Percentiles rank a stretch among this genome's conserved stretches.
Conservation (phyloP, 2,888 invertebrate species). For the Ennomos erosarius region DNA sequence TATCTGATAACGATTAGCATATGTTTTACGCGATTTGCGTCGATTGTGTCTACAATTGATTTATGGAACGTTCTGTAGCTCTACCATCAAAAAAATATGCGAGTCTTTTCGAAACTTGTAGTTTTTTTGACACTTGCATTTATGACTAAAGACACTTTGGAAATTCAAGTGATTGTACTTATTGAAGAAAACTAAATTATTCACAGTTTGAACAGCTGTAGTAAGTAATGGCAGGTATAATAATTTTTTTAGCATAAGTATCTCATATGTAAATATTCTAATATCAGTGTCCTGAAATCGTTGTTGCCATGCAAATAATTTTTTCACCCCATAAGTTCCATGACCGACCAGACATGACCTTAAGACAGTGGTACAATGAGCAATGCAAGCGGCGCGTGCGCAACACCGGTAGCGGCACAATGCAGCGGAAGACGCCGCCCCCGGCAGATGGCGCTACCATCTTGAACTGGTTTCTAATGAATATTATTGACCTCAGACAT, state of each 20-base stretch:
- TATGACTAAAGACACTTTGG: too few relatives aligned
- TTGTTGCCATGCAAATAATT: constrained; percentile 12
- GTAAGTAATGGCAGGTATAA: too few relatives aligned
- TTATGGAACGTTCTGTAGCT: too few relatives aligned
- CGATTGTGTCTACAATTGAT: not conserved
- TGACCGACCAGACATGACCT: constrained; percentile 40
- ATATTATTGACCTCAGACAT: constrained; percentile 72
- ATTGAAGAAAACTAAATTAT: too few relatives aligned
- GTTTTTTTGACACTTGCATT: too few relatives aligned
- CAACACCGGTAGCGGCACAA: constrained; percentile 69
- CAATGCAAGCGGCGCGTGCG: constrained; percentile 74
- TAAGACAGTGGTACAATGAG: constrained; percentile 29
- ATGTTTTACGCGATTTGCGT: not conserved
- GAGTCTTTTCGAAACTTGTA: too few relatives aligned
- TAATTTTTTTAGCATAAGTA: too few relatives aligned
- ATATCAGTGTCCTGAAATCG: not conserved
- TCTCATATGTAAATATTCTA: too few relatives aligned
- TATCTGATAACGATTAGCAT: constrained; percentile 7
- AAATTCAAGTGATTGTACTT: too few relatives aligned
- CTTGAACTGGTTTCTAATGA: constrained; percentile 64
- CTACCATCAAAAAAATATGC: too few relatives aligned
- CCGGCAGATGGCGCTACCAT: constrained; percentile 73
- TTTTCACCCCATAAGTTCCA: constrained; percentile 27
- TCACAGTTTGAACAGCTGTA: too few relatives aligned
- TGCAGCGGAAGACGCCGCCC: constrained; percentile 82